These are phyloP conservation scores for Trichopria drosophilae DNA, from an alignment of 2,888 invertebrate genomes.

Conservation along the genomic window DNA sequence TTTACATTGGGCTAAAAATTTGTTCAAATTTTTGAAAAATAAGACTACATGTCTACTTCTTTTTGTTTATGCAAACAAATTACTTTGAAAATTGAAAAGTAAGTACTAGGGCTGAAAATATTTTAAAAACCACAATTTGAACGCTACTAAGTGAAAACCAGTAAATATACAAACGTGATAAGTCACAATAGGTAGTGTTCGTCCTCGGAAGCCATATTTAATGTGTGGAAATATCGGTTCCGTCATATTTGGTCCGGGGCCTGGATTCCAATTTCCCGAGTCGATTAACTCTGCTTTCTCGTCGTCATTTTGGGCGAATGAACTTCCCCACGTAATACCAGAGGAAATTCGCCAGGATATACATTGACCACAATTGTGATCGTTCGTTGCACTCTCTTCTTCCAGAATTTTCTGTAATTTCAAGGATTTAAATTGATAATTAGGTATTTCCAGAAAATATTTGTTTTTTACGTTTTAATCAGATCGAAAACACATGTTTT, in stretches of 20 bases:
- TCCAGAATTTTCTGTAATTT: constrained; percentile 32
- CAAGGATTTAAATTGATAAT: no score
- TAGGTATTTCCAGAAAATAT: no score
- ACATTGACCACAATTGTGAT: constrained; percentile 47
- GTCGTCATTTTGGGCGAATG: constrained; percentile 56
- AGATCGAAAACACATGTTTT: no score
- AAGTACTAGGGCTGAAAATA: no score
- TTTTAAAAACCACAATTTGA: not conserved
- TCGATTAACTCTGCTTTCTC: constrained; percentile 54
- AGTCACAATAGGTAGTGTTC: constrained; percentile 72
- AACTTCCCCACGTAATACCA: constrained; percentile 65
- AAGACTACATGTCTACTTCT: no score
- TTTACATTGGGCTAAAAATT: no score
- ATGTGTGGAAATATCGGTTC: constrained; percentile 81
- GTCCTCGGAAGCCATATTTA: constrained; percentile 76
- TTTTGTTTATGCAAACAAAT: no score
- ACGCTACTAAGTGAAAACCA: not conserved
- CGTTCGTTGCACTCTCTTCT: not conserved
- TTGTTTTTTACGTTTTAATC: no score
- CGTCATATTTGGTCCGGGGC: constrained; percentile 67
- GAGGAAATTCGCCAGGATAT: constrained; percentile 60
- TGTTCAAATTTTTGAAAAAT: no score
- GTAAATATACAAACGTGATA: constrained; percentile 68
- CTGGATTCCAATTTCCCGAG: constrained; percentile 76
- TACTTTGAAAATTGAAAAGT: no score